Evolutionary conservation across 2,113 vertebrate species (phyloP), one percentile per base, ranked within the genome.

Genomic region (Prolemur simus): DNA sequence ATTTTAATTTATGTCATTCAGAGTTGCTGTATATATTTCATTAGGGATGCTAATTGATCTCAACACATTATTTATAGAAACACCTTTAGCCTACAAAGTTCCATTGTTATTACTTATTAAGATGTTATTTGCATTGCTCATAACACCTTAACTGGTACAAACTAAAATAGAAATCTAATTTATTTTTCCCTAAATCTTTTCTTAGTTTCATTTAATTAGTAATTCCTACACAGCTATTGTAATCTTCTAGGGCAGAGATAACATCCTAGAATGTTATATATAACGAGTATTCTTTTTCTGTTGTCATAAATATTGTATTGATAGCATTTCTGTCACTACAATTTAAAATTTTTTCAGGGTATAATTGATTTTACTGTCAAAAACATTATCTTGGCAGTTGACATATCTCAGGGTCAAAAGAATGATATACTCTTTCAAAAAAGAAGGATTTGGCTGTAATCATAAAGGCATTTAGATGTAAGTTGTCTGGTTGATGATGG

Each of bases 31-130:
- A 45, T 95, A 91, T 84, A 96, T 96, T 96, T 96, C 76, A 97
- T 97, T 96, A 87, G 27, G n/a, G 87, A 82, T 95, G 42, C 29
- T 96, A 97, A 97, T 96, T 97, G 78, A 93, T 96, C 81, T 93
- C 74, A 97, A 25, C 69, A 89, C 58, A 96, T 85, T 93, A 96
- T 92, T 96, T 98, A 95, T 93, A 94, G 89, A 96, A 97, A 94
- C 27, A 97, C 87, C 64, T 95, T 96, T 84, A 91, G 34, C 68
- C 87, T 92, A 92, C 52, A 83, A 95, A 96, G 11, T 96, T 97
- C 34, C 25, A 90, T 74, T 88, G 23, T 77, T 96, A 93, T 96
- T 94, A 83, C 84, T 92, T 96, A 92, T 78, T 95, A 96, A 95
- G 87, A 95, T 95, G 87, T 77, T 82, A 90, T 45, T 95, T 92